A percentile compares a stretch with the other conserved stretches of the same genome.
phyloP scores from a whole-genome alignment of 2,797 vertebrate species.

The Spinus pinus region DNA sequence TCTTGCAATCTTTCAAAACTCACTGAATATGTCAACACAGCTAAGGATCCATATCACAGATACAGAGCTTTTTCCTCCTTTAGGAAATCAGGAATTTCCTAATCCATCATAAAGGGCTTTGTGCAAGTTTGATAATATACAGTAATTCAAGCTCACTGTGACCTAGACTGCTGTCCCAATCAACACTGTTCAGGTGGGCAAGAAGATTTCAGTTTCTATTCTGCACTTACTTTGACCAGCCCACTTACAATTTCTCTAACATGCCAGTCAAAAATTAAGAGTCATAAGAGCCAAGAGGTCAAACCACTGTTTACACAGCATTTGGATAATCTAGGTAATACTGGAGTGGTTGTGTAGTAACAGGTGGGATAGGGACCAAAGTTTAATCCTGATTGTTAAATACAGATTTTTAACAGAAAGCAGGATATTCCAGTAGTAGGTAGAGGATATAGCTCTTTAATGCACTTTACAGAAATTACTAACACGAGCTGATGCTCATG shows the following conservation, averaged over 20 bases:
- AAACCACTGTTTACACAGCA: not conserved
- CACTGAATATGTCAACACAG: not conserved
- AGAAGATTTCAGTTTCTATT: not conserved
- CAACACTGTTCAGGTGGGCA: not conserved
- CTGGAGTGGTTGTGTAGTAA: not conserved
- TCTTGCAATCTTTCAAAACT: not conserved
- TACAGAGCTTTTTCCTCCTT: fast-evolving
- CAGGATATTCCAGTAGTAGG: not conserved
- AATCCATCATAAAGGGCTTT: not conserved
- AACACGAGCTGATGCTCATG: not conserved
- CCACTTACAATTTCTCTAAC: not conserved
- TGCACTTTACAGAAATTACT: not conserved
- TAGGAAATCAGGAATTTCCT: not conserved
- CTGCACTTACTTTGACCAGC: not conserved
- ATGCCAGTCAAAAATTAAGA: not conserved
- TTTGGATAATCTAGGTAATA: not conserved
- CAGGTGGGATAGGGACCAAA: not conserved
- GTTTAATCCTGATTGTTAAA: not conserved
- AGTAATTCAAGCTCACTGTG: not conserved
- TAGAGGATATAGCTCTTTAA: not conserved
- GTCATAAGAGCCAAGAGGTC: not conserved
- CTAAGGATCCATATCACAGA: not conserved
- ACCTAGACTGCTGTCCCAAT: not conserved
- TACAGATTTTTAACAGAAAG: not conserved
- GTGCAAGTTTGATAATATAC: not conserved